Evolutionary conservation across 2,888 invertebrate genomes (phyloP).

Genomic region (Ectemnius continuus): DNA sequence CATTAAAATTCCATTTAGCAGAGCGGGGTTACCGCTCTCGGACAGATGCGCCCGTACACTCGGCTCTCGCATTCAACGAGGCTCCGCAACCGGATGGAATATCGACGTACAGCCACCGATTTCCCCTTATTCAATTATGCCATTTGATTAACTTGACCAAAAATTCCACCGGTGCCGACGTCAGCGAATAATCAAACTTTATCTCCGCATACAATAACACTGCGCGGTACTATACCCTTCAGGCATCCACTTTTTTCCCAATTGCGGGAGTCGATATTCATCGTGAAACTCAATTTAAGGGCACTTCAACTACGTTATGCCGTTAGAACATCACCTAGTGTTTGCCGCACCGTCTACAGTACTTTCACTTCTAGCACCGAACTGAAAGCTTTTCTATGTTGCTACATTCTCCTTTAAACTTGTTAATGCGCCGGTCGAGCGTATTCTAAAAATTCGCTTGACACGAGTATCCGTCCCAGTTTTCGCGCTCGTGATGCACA

Average conservation of each 20-base stretch:
- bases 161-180: slow-evolving; percentile 26
- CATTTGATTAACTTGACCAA: slow-evolving; percentile 19
- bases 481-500: too few species aligned
- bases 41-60: slow-evolving; percentile 35
- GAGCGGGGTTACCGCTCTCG: slow-evolving; percentile 29
- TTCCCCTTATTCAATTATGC: slow-evolving; percentile 29
- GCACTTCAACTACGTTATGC: not conserved
- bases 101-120: slow-evolving; percentile 30
- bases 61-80: slow-evolving; percentile 19
- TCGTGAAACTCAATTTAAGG: not conserved
- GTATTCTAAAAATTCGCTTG: too few species aligned
- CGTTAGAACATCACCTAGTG: too few species aligned
- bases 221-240: not conserved
- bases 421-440: too few species aligned
- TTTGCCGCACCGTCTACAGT: too few species aligned
- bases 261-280: not conserved
- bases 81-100: slow-evolving; percentile 19
- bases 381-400: too few species aligned
- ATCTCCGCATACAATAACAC: not conserved
- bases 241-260: not conserved
- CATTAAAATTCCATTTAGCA: slow-evolving; percentile 58
- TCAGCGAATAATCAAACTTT: not conserved
- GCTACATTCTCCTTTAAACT: too few species aligned
- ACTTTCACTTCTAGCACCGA: too few species aligned
- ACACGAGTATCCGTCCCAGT: too few species aligned